Evolutionary conservation across 2,113 vertebrate species (phyloP).

Genomic region (Glaucidium brasilianum): DNA sequence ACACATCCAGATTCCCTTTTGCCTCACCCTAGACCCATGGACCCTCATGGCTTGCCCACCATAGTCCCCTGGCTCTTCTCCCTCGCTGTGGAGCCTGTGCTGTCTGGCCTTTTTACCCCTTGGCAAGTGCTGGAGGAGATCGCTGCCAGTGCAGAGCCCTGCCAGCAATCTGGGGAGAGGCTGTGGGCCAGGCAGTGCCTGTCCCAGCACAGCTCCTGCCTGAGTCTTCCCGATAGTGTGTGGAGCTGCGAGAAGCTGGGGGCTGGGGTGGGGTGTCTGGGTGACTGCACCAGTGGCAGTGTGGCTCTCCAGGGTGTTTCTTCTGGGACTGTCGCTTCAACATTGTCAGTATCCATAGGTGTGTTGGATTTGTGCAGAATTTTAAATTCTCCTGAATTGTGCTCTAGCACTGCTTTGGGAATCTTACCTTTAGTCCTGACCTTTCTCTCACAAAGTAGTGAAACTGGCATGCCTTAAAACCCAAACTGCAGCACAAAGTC

Average conservation of each 20-base stretch:
- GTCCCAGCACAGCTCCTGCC: not conserved
- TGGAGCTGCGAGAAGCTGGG: not conserved
- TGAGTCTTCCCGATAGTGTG: fast-evolving
- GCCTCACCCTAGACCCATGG: not conserved
- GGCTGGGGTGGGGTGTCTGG: not conserved
- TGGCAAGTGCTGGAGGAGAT: not conserved
- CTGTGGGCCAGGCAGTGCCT: not conserved
- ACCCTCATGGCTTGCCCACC: not conserved
- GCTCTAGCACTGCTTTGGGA: too few relatives aligned
- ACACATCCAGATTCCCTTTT: not conserved
- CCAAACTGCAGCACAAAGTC: not conserved
- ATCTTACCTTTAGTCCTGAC: not conserved
- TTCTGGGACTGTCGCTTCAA: too few relatives aligned
- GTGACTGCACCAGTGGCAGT: not conserved
- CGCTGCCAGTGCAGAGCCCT: not conserved
- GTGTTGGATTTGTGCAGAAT: not conserved
- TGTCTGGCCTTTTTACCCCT: not conserved
- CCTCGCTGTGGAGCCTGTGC: not conserved
- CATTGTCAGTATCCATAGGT: fast-evolving
- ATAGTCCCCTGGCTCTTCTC: not conserved
- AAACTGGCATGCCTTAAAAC: not conserved
- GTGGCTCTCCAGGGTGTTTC: fast-evolving
- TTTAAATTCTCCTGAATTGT: not conserved
- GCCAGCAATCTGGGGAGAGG: not conserved
- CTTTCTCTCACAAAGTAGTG: not conserved